These are phyloP conservation scores for Ips typographus DNA, from an alignment of 1,140 invertebrate genomes.

Conservation along the genomic window DNA sequence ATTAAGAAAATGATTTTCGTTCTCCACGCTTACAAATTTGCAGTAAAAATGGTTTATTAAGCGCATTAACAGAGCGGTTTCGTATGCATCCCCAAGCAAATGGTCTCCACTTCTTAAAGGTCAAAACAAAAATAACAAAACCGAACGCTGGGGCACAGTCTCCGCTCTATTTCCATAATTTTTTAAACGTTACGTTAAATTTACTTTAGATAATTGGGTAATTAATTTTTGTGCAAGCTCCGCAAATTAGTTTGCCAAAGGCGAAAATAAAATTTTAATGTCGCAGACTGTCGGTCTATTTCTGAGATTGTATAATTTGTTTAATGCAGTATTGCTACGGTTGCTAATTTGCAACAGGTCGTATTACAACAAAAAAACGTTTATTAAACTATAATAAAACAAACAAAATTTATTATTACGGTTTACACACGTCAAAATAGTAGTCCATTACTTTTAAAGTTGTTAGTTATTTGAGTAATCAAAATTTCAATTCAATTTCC, in stretches of 20 bases:
- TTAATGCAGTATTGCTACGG: neutral
- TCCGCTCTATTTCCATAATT: constrained; percentile 8
- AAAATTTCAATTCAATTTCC: too few species aligned
- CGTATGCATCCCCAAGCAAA: neutral
- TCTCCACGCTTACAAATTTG: neutral
- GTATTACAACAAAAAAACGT: too few species aligned
- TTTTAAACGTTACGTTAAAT: constrained; percentile 7
- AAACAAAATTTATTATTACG: too few species aligned
- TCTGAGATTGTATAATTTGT: neutral
- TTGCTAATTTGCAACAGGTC: too few species aligned
- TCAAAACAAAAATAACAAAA: neutral
- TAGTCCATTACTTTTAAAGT: too few species aligned
- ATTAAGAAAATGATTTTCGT: neutral
- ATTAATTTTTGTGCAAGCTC: constrained; percentile 6
- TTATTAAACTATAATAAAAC: too few species aligned
- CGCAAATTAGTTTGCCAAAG: constrained; percentile 12
- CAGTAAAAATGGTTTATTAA: neutral
- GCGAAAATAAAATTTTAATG: constrained; percentile 7
- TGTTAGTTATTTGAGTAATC: too few species aligned
- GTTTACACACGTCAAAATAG: too few species aligned
- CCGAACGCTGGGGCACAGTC: neutral
- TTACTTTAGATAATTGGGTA: constrained; percentile 14
- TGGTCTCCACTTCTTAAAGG: neutral
- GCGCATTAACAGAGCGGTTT: neutral
- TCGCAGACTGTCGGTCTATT: neutral